Percentiles rank a stretch among this genome's conserved stretches.
Evolutionary conservation across 2,113 vertebrate genomes (phyloP).

Genomic region (Ictidomys tridecemlineatus): DNA sequence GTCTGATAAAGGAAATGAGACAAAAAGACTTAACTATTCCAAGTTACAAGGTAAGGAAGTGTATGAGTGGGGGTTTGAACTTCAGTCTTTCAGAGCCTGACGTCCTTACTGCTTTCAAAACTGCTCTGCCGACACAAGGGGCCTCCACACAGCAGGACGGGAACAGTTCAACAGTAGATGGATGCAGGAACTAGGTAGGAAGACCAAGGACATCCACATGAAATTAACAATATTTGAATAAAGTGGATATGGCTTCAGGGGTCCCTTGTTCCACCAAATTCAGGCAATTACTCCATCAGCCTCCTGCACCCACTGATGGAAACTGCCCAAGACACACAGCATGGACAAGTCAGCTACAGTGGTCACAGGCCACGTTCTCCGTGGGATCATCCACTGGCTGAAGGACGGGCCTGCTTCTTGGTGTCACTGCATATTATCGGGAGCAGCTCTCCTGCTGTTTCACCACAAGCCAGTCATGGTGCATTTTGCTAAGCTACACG

Average conservation of each 20-base stretch:
- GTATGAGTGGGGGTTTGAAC: neutral
- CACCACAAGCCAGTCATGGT: accelerated
- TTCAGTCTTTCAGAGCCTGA: neutral
- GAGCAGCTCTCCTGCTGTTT: neutral
- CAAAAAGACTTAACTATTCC: neutral
- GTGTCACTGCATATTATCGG: accelerated
- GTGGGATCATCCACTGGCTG: neutral
- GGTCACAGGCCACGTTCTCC: accelerated
- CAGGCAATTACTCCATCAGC: neutral
- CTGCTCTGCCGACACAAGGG: neutral
- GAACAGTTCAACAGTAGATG: neutral
- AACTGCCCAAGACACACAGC: neutral
- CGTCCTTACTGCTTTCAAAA: neutral
- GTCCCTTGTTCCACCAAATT: neutral
- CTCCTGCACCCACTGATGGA: too few relatives aligned
- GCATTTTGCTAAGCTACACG: neutral
- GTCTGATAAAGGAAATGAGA: neutral
- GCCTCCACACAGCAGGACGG: neutral
- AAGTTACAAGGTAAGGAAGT: neutral
- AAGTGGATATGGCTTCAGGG: neutral
- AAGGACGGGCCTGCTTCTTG: neutral
- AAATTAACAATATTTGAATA: neutral
- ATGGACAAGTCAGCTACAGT: neutral
- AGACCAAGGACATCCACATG: neutral
- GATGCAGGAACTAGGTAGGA: neutral